Percentiles rank a stretch among this genome's conserved stretches.
phyloP scores from a whole-genome alignment of 2,797 vertebrate species.

The Anniella stebbinsi region DNA sequence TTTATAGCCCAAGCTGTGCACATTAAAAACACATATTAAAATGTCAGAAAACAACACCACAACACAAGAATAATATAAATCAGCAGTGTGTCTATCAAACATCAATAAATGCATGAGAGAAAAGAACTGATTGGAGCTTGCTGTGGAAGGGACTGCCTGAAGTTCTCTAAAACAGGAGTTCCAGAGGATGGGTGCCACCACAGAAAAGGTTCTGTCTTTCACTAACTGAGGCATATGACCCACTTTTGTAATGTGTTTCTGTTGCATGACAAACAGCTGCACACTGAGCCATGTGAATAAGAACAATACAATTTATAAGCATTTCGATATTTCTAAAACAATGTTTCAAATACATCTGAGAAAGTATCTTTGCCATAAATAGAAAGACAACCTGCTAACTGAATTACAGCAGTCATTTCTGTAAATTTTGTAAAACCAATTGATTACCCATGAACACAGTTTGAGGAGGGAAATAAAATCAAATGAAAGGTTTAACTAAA shows the following conservation, averaged over 20 bases:
- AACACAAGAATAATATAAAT: neutral
- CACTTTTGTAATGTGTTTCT: neutral
- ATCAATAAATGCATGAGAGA: neutral
- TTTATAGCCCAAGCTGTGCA: neutral
- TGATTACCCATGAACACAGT: no score
- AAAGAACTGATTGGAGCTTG: neutral
- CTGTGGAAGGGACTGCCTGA: neutral
- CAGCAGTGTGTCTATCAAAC: neutral
- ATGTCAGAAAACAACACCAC: neutral
- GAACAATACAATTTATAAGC: neutral
- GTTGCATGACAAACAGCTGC: neutral
- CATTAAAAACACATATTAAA: neutral
- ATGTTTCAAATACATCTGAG: neutral
- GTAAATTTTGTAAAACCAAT: neutral
- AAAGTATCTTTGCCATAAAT: neutral
- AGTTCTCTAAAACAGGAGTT: neutral
- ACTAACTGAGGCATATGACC: neutral
- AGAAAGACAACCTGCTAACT: neutral
- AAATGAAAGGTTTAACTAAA: no score
- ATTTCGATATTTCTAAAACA: neutral
- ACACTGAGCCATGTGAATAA: neutral
- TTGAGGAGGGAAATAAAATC: no score
- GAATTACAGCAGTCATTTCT: neutral
- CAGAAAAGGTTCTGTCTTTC: neutral
- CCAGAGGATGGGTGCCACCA: neutral